Conservation (phyloP, 2,888 invertebrate species). For the Sarcophaga carnaria region DNA sequence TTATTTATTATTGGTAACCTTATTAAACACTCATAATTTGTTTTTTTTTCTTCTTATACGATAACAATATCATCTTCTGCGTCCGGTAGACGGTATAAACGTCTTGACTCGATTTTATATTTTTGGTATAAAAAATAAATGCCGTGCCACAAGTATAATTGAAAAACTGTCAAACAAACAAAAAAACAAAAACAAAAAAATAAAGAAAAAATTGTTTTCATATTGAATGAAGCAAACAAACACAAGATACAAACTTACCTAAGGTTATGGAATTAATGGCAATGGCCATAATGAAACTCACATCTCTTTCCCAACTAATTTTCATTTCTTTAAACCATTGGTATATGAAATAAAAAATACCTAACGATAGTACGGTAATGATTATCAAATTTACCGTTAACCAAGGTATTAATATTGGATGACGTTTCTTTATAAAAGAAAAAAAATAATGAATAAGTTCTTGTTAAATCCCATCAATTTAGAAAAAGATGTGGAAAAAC, state of each 20-base stretch:
- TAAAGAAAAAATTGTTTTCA: too few species aligned
- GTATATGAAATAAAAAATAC: conserved; percentile 23
- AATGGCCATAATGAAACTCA: conserved; percentile 7
- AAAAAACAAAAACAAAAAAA: not conserved
- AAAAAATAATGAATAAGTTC: not conserved
- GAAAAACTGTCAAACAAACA: conserved; percentile 18
- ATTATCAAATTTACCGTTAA: conserved; percentile 15
- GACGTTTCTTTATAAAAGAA: conserved; percentile 25
- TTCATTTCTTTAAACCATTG: not conserved
- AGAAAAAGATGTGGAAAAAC: not conserved
- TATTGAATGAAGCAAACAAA: not conserved
- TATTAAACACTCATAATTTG: too few species aligned
- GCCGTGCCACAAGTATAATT: conserved; percentile 21
- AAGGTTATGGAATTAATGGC: not conserved
- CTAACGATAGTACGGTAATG: not conserved
- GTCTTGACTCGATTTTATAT: not conserved
- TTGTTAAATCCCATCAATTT: not conserved
- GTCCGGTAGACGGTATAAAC: conserved; percentile 13
- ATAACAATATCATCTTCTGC: not conserved
- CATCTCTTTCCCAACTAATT: conserved; percentile 19
- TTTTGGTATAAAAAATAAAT: conserved; percentile 25
- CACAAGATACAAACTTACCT: conserved; percentile 21
- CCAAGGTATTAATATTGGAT: conserved; percentile 27
- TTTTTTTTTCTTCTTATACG: too few species aligned
- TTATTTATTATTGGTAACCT: too few species aligned